Conservation (phyloP, 35 echinoderm and acorn worm genomes). For the Acanthaster planci region DNA sequence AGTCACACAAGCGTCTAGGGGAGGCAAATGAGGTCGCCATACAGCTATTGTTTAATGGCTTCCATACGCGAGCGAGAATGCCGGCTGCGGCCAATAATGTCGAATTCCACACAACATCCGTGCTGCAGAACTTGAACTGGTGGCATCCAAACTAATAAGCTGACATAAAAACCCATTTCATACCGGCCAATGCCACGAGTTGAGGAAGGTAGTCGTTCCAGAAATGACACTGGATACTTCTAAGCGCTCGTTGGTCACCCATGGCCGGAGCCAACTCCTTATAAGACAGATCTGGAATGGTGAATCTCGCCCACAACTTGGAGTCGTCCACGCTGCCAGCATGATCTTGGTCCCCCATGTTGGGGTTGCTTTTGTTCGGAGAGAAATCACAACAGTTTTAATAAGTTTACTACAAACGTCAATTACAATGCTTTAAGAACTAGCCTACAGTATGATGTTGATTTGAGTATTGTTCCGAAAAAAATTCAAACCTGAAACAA, state of each 20-base stretch:
- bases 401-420: too few species aligned
- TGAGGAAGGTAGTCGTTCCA: conserved; percentile 71
- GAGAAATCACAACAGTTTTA: too few species aligned
- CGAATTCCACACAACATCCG: not conserved
- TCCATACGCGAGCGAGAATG: not conserved
- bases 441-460: too few species aligned
- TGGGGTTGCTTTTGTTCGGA: conserved; percentile 73
- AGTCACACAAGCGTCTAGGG: too few species aligned
- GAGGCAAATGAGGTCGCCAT: too few species aligned
- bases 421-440: too few species aligned
- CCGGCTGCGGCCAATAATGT: not conserved
- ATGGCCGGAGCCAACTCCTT: conserved; percentile 48
- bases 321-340: conserved; percentile 6
- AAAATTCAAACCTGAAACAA: too few species aligned
- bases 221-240: conserved; percentile 64
- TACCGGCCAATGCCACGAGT: conserved; percentile 63
- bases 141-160: not conserved
- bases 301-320: conserved; percentile 48
- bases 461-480: too few species aligned
- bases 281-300: conserved; percentile 32
- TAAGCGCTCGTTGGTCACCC: conserved; percentile 22
- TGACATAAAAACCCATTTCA: not conserved
- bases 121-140: not conserved
- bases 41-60: too few species aligned
- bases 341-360: not conserved